Evolutionary conservation across 2,888 invertebrate genomes (phyloP).

Genomic region (Caenorhabditis plicata): DNA sequence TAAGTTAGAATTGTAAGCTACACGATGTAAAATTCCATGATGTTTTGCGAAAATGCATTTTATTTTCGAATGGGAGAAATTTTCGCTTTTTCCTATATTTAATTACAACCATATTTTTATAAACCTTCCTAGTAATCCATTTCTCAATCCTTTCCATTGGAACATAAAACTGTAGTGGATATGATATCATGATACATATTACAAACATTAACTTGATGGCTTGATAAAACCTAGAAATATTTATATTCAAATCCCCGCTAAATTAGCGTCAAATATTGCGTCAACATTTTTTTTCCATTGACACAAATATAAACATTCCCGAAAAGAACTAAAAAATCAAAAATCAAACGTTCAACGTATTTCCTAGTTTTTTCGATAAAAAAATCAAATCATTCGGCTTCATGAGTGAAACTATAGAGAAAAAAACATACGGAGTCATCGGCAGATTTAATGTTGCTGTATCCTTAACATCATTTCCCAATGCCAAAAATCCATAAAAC

Average conservation of each 20-base stretch:
- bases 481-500: conserved; percentile 50
- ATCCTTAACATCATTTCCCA: conserved; percentile 61
- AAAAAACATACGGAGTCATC: conserved; percentile 44
- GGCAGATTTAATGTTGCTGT: conserved; percentile 66
- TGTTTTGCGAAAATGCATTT: no score
- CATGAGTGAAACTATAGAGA: not conserved
- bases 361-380: not conserved
- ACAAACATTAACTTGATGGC: conserved; percentile 64
- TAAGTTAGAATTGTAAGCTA: no score
- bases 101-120: no score
- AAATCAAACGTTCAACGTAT: not conserved
- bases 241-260: not conserved
- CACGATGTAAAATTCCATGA: no score
- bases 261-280: not conserved
- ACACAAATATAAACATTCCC: conserved; percentile 1
- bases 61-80: no score
- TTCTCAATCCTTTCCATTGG: conserved; percentile 77
- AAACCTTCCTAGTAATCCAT: conserved; percentile 58
- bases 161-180: conserved; percentile 89
- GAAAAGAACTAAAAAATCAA: not conserved
- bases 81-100: no score
- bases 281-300: conserved; percentile 3
- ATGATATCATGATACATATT: conserved; percentile 79
- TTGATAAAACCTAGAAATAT: conserved; percentile 57
- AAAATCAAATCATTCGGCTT: not conserved